Evolutionary conservation across 2,113 vertebrate species (phyloP), one percentile per base, ranked within the genome.

Genomic region (Morone saxatilis): DNA sequence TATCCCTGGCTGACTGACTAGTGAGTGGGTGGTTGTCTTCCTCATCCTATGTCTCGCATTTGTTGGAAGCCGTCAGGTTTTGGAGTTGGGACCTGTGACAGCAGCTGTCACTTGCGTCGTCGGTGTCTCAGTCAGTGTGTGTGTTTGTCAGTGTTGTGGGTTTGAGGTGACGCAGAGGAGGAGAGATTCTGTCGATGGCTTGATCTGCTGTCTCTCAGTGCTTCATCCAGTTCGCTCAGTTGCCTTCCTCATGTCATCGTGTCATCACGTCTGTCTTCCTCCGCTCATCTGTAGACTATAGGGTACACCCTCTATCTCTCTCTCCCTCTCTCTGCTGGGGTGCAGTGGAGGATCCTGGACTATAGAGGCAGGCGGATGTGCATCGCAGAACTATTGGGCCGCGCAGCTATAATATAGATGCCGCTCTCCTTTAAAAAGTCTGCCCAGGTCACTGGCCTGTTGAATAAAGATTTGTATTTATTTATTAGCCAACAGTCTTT

Each of bases 361-460:
- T 97, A 98, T 91, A 96, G 94, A 0, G 95, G 95, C 76, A 98
- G 95, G 69, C 96, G 96, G 91, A 99, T 96, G 94, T 98, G 98
- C 93, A 97, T 93, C 81, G 97, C 97, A 0, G 95, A 83, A 45
- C 98, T 98, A 94, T 99, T 99, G 89, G 98, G 97, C 13, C 98
- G 96, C 1, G 97, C 96, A 1, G 98, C 97, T 88, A 99, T 84
- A 84, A 98, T 96, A 88, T 97, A 98, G 93, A 97, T 93, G 81
- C 96, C 95, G 16, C 96, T 99, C 87, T 98, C 97, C 76, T 57
- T 95, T 86, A 99, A 85, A 93, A 99, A 99, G 60, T 95, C 56
- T 0, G 93, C 94, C 98, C 98, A 99, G 90, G 95, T 96, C 62
- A 97, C 78, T 2, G 77, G 94, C 91, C 97, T 98, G 94, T 88